Base-by-base conservation (phyloP, 2,888 invertebrate genomes). In the Lobophora halterata region DNA sequence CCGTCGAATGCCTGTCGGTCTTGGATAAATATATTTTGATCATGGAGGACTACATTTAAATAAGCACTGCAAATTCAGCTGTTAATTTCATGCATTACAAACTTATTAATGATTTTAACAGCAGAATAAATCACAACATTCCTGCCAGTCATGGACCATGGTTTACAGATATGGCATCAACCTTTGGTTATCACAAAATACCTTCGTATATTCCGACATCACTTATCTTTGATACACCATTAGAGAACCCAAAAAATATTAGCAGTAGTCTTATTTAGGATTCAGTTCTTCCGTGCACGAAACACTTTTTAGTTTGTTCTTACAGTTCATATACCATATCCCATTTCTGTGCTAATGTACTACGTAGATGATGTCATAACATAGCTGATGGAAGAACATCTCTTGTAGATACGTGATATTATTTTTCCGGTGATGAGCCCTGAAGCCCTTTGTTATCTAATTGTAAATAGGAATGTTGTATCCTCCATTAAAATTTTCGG, bases 61-160 rank as follows among this genome's bases (percentile, higher is more conserved):
- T 49, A 52, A 39, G 12, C 7, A 16, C 26, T 34, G 39, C 35
- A 32, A 21, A 16, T 32, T 28, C 25, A 41, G 37, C 54, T 58
- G 58, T 52, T 52, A 39, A 55, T 49, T 44, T 50, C 45, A 48
- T 29, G 30, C 42, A 43, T 46, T 24, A 30, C 20, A 20, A 24
- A 29, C 20, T 18, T 48, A 47, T 52, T 46, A 48, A 45, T 61
- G 59, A 46, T 53, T 55, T 57, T 29, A 55, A 55, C 67, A 68
- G 60, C 39, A 7, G 21, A 41, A 31, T 30, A 40, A 38, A 44
- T 64, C 74, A 74, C 68, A 66, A 69, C 71, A 67, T 71, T 60
- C 61, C 65, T 56, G 28, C 52, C 55, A 53, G 16, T n/a, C n/a
- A n/a, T n/a, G n/a, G n/a, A 47, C 61, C 69, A 71, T 63, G 62